Evolutionary conservation across 2,888 invertebrate species (phyloP), one percentile per base, ranked within the genome.

Genomic region (Agriopis marginaria): DNA sequence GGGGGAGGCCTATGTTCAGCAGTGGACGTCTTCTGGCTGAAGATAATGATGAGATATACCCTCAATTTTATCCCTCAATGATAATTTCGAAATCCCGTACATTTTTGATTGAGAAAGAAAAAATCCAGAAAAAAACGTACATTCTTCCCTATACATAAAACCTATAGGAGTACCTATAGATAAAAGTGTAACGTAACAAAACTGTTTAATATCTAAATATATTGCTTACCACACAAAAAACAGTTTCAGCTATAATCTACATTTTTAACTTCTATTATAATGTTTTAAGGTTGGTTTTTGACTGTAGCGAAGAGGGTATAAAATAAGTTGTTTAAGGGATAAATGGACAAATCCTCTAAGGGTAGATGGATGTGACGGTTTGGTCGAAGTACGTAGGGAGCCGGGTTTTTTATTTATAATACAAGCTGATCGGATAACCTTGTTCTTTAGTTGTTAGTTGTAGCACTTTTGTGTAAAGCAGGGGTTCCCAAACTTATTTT

Each of bases 321-420:
- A 68, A 60, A 58, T 39, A 54, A 42, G 72, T 70, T 70, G 71
- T 71, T 70, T 63, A 63, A 65, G 55, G 67, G 67, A 71, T 72
- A 71, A 68, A 74, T 71, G 66, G 50, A 60, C 55, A 66, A 71
- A 62, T 70, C 72, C 67, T 74, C 40, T 65, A 53, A 54, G 70
- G 63, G 59, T 63, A 63, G 74, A 76, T 71, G 53, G 68, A 75
- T 74, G 73, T 61, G 71, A 70, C 74, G 64, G 63, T 70, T 76
- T 66, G 70, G 67, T 44, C 58, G 66, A 14, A 64, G 50, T 23
- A 23, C 17, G 17, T 23, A 23, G 17, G 17, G 2, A 23, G 17
- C 17, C 17, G 17, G 17, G 17, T 23, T 23, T 23, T 23, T 23
- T 23, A 23, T 23, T 23, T 23, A 23, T 23, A 64, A 62, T 56